phyloP scores from a whole-genome alignment of 2,113 vertebrate species.

The Petroica traversi region DNA sequence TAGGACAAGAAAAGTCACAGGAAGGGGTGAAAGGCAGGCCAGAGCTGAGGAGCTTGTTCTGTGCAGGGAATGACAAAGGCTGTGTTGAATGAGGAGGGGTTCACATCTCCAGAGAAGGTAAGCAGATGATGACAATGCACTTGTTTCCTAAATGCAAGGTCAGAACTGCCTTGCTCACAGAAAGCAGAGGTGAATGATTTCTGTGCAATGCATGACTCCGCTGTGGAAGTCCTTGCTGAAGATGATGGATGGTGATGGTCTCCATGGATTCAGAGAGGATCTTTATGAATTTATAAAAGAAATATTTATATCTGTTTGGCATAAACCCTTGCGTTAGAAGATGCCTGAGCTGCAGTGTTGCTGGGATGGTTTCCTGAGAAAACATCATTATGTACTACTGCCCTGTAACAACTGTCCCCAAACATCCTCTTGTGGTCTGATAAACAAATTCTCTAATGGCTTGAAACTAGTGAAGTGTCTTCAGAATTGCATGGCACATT shows the following conservation, averaged over 20 bases:
- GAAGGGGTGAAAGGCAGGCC: neutral
- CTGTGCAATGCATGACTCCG: rapidly evolving
- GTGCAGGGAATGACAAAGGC: neutral
- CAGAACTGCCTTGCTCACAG: neutral
- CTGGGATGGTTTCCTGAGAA: neutral
- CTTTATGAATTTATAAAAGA: neutral
- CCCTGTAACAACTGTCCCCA: neutral
- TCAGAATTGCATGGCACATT: neutral
- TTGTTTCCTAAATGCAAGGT: neutral
- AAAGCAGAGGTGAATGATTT: neutral
- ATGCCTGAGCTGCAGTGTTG: neutral
- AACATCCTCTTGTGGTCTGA: neutral
- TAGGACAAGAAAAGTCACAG: neutral
- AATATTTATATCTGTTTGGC: neutral
- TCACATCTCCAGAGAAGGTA: neutral
- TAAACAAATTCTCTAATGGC: neutral
- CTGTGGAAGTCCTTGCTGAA: neutral
- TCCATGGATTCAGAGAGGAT: neutral
- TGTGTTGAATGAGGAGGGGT: neutral
- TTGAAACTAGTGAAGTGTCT: neutral
- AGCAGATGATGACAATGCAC: neutral
- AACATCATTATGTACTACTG: neutral
- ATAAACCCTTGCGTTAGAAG: neutral
- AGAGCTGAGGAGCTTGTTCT: neutral
- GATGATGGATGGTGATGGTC: neutral